Percentiles rank a stretch among this genome's conserved stretches.
Evolutionary conservation across 2,113 vertebrate species (phyloP).

Genomic region (Pionites leucogaster): DNA sequence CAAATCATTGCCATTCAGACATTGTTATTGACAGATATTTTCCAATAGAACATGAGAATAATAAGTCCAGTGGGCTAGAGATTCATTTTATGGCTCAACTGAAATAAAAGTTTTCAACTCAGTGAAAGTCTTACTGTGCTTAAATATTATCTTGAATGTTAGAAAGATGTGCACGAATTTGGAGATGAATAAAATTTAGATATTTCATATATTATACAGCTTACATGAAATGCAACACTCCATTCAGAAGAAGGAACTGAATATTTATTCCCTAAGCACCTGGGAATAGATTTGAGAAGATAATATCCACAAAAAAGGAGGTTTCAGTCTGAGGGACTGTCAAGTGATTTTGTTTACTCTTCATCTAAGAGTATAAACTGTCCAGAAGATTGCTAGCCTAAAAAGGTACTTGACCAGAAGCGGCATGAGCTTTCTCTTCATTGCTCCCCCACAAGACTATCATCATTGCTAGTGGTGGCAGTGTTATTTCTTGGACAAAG

Average conservation of each 20-base stretch:
- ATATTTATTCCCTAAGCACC: background rate
- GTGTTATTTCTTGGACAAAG: background rate
- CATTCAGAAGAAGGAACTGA: background rate
- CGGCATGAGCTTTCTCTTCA: background rate
- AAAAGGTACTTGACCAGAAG: background rate
- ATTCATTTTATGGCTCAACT: background rate
- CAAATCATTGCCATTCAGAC: background rate
- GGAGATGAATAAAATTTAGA: conserved; percentile 13
- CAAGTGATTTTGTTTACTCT: background rate
- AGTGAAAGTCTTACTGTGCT: background rate
- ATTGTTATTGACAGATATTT: background rate
- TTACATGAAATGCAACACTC: background rate
- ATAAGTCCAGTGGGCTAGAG: background rate
- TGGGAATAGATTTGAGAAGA: background rate
- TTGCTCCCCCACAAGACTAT: background rate
- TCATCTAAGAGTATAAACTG: background rate
- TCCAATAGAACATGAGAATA: background rate
- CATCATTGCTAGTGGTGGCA: background rate
- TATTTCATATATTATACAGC: background rate
- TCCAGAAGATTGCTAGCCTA: background rate
- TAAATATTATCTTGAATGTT: background rate
- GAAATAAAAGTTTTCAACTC: conserved; percentile 17
- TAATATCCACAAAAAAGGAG: background rate
- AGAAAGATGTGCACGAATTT: conserved; percentile 17
- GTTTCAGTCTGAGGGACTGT: background rate